phyloP scores from a whole-genome alignment of 1,140 invertebrate species.

The Ditylenchus dipsaci region DNA sequence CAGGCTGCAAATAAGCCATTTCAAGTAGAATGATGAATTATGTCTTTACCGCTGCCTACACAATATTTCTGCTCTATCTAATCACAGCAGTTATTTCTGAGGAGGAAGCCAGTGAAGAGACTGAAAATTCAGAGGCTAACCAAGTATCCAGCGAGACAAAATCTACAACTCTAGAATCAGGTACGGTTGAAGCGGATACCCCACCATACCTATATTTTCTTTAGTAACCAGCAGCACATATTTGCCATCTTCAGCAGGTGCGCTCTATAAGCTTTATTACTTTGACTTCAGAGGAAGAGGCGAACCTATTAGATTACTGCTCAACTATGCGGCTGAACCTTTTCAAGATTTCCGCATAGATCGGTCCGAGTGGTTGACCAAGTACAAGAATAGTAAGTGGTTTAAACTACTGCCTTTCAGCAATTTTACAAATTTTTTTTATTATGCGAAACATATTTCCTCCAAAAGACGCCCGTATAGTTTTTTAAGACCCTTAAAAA shows the following conservation, averaged over 20 bases:
- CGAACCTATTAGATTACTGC: conserved; percentile 24
- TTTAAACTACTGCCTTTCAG: not conserved
- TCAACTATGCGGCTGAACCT: conserved; percentile 24
- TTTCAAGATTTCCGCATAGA: conserved; percentile 30
- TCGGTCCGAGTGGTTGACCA: conserved; percentile 3
- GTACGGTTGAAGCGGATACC: not conserved
- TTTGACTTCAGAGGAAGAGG: conserved; percentile 24
- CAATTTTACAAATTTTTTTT: too few species aligned
- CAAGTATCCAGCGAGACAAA: not conserved
- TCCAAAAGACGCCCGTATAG: too few species aligned
- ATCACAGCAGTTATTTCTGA: not conserved
- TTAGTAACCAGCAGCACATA: not conserved
- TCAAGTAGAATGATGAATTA: too few species aligned
- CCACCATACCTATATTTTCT: not conserved
- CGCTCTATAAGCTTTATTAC: conserved; percentile 29
- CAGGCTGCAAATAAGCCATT: too few species aligned
- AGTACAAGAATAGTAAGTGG: conserved; percentile 8
- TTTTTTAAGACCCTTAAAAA: too few species aligned
- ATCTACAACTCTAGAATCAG: not conserved
- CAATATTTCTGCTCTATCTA: too few species aligned
- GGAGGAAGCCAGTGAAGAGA: not conserved
- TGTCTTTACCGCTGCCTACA: too few species aligned
- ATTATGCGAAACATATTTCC: too few species aligned
- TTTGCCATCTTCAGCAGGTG: not conserved
- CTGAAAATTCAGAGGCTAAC: not conserved